Evolutionary conservation across 1,140 invertebrate species (phyloP).

Genomic region (Drosophila sucinea): DNA sequence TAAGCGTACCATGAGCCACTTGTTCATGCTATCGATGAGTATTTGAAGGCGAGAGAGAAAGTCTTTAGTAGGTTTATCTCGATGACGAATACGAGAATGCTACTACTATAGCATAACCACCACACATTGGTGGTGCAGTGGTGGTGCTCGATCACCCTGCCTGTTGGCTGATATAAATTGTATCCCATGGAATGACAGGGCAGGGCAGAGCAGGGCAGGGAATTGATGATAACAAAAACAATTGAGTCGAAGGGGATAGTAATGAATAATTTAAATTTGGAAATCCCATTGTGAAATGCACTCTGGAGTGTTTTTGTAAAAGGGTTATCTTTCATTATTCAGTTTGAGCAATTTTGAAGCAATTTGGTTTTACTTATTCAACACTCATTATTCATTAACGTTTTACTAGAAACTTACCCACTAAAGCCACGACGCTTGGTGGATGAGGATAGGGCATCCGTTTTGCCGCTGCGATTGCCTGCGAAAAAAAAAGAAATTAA

Average conservation of each 20-base stretch:
- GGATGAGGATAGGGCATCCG: constrained; percentile 84
- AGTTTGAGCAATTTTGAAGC: neutral
- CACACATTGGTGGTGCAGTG: neutral
- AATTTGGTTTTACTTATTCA: constrained; percentile 8
- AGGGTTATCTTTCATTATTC: no score
- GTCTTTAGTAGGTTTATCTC: neutral
- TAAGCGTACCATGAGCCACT: neutral
- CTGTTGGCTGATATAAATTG: constrained; percentile 39
- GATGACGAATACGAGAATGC: neutral
- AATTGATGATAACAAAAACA: neutral
- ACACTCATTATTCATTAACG: constrained; percentile 3
- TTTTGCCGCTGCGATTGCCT: constrained; percentile 75
- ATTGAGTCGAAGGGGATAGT: no score
- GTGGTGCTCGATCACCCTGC: no score
- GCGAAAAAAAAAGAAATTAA: constrained; percentile 14
- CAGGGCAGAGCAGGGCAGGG: no score
- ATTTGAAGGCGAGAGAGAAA: neutral
- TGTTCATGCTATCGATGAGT: neutral
- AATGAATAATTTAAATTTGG: no score
- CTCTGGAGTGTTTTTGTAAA: no score
- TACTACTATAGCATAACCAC: neutral
- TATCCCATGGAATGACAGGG: constrained; percentile 3
- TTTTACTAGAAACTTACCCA: constrained; percentile 86
- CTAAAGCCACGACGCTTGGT: constrained; percentile 90
- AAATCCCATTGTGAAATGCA: no score